Percentiles rank a stretch among this genome's conserved stretches.
phyloP scores from a whole-genome alignment of 2,888 invertebrate species.

The Calameuta idolon region DNA sequence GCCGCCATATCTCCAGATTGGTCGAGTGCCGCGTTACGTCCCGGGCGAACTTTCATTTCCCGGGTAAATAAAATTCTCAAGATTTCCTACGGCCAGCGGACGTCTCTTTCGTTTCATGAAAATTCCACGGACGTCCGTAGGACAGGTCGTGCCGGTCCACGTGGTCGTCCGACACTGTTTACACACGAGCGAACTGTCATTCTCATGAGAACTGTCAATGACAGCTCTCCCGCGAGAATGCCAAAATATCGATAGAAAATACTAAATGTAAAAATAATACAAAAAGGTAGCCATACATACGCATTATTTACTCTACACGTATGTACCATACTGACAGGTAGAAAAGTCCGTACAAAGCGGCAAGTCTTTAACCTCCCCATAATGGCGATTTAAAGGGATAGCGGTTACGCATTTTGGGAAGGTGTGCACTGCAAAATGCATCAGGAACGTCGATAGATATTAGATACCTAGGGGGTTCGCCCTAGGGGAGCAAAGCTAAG shows the following conservation, averaged over 20 bases:
- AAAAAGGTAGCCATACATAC: too few relatives aligned
- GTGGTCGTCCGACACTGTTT: not conserved
- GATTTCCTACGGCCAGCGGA: not conserved
- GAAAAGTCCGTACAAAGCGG: not conserved
- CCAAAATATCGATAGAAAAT: too few relatives aligned
- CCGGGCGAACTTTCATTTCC: not conserved
- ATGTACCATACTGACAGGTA: not conserved
- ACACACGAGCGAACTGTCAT: not conserved
- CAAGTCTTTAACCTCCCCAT: not conserved
- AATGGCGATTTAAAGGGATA: constrained; percentile 44
- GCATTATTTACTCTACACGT: too few relatives aligned
- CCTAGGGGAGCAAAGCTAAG: constrained; percentile 55
- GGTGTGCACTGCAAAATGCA: constrained; percentile 56
- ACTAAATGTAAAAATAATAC: too few relatives aligned
- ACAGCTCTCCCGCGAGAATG: not conserved
- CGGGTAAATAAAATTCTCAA: not conserved
- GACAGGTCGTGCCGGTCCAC: not conserved
- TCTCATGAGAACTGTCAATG: not conserved
- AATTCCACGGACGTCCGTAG: not conserved
- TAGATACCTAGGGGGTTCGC: constrained; percentile 43
- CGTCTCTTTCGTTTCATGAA: not conserved
- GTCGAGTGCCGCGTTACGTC: not conserved
- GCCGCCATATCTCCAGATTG: not conserved
- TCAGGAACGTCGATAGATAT: constrained; percentile 46
- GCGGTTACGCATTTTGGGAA: constrained; percentile 48